These are phyloP conservation scores for Asteroscopus sphinx DNA, from an alignment of 2,888 invertebrate genomes.

Conservation along the genomic window DNA sequence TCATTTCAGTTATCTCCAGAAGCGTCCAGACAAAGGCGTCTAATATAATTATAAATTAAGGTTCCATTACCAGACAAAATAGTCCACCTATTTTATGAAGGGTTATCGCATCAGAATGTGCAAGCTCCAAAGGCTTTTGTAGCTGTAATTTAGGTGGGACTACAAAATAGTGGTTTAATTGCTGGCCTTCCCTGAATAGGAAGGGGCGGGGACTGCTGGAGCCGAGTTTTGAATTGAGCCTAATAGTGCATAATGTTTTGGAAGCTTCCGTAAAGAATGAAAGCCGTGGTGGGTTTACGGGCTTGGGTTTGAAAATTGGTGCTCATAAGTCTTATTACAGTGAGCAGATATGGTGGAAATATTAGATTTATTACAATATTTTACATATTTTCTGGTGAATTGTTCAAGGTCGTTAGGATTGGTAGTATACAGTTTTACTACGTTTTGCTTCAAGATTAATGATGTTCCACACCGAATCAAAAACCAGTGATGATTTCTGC, in stretches of 20 bases:
- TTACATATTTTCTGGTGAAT: background rate
- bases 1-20: no score
- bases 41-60: slow-evolving; percentile 11
- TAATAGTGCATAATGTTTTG: slow-evolving; percentile 52
- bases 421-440: no score
- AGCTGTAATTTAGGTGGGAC: slow-evolving; percentile 52
- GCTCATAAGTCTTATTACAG: slow-evolving; percentile 35
- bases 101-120: slow-evolving; percentile 22
- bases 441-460: background rate
- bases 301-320: slow-evolving; percentile 17
- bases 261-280: slow-evolving; percentile 34
- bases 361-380: slow-evolving; percentile 16
- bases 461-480: background rate
- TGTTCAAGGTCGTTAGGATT: no score
- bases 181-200: slow-evolving; percentile 25
- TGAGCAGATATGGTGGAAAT: slow-evolving; percentile 13
- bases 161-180: slow-evolving; percentile 58
- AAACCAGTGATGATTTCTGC: background rate
- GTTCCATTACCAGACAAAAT: slow-evolving; percentile 21
- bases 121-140: slow-evolving; percentile 42
- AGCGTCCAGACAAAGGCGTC: background rate
- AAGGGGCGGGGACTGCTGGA: slow-evolving; percentile 22
- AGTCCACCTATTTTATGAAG: slow-evolving; percentile 20
- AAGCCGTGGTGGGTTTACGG: slow-evolving; percentile 31
- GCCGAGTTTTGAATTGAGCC: slow-evolving; percentile 49